Percentiles rank a stretch among this genome's conserved stretches.
Conservation (phyloP, 2,113 vertebrate species). For the Charadrius vociferus region DNA sequence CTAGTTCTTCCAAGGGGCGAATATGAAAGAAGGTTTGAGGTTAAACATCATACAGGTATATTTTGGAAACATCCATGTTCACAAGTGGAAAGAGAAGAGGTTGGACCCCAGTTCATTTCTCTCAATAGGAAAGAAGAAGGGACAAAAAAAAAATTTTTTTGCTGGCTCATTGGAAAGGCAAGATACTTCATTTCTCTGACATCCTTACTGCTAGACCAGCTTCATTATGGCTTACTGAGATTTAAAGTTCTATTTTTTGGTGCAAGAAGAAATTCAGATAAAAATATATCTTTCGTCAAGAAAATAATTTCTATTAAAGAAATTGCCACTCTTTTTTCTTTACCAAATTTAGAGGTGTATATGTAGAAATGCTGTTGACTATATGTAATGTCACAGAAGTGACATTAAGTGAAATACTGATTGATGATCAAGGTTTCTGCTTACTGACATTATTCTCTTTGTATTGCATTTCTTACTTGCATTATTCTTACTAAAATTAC, state of each 20-base stretch:
- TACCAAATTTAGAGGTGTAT: background rate
- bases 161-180: background rate
- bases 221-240: background rate
- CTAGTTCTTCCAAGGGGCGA: background rate
- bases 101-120: background rate
- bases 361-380: background rate
- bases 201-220: background rate
- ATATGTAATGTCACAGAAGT: background rate
- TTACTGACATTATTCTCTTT: background rate
- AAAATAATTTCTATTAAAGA: background rate
- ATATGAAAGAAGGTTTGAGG: background rate
- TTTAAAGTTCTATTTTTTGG: background rate
- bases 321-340: background rate
- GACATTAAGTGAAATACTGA: background rate
- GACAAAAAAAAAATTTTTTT: background rate
- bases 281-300: background rate
- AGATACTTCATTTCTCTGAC: background rate
- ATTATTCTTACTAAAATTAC: background rate
- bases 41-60: background rate
- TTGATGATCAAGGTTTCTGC: background rate
- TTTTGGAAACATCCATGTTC: background rate
- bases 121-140: background rate
- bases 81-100: background rate
- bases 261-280: background rate
- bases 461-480: background rate